Evolutionary conservation across 2,113 vertebrate genomes (phyloP), one percentile per base, ranked within the genome.

Genomic region (Entomyzon cyanotis): DNA sequence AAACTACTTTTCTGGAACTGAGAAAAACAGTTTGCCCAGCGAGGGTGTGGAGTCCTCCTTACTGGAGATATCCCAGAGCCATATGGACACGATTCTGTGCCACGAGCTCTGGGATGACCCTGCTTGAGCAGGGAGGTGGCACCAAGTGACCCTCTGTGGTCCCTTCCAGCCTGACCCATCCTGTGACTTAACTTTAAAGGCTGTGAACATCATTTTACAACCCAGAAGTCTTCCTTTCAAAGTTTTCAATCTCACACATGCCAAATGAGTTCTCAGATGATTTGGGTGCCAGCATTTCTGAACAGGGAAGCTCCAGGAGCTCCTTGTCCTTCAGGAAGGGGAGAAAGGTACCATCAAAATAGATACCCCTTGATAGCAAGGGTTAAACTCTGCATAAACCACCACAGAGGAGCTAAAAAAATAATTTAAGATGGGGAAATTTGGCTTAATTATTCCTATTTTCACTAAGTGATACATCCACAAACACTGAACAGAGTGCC

Each of bases 401-500:
- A 44, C 9, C 31, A 50, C 1, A 3, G 0, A 7, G 2, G 7
- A 84, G 5, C 10, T 22, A 41, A 8, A 79, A 60, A 84, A 89
- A 59, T 7, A 63, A 31, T 20, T 30, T 16, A 5, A 63, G 59
- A 87, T 30, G 33, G 67, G 50, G 35, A 84, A 95, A 70, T 64
- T 1, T 30, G 23, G 6, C 3, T 31, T 46, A 22, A 78, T 52
- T 78, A 46, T 18, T 49, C 16, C 16, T 17, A 23, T 30, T 80
- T 64, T 42, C 46, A 80, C 5, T 44, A 58, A 55, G 8, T 15
- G 11, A 12, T 1, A 28, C 1, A 4, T 9, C 62, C n/a, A 49
- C 44, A n/a, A 81, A 63, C 31, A 17, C 0, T 0, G 6, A 65
- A 53, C 9, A 20, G 2, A 0, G 0, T 87, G 46, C 41, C 41